Evolutionary conservation across 2,797 vertebrate species (phyloP).

Genomic region (Petrocephalus sullivani): DNA sequence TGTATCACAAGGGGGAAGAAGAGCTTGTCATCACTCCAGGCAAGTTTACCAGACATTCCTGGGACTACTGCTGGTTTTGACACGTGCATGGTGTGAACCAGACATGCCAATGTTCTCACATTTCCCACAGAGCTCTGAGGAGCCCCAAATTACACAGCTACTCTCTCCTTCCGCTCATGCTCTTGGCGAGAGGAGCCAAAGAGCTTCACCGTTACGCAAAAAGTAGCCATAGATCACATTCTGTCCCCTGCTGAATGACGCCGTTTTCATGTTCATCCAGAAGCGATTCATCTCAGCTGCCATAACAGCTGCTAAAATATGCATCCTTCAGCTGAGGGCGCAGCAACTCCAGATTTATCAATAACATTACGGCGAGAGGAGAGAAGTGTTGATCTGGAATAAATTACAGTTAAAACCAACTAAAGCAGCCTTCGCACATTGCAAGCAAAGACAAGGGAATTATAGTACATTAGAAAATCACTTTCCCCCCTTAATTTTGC

Average conservation of each 20-base stretch:
- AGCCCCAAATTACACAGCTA: background rate
- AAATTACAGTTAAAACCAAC: slow-evolving; percentile 8
- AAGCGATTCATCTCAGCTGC: background rate
- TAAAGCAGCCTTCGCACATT: background rate
- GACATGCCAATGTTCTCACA: background rate
- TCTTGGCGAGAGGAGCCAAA: background rate
- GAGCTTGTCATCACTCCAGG: background rate
- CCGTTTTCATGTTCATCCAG: background rate
- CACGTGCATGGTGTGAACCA: background rate
- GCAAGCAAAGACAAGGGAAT: background rate
- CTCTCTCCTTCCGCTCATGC: background rate
- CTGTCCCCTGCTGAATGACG: background rate
- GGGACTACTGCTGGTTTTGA: background rate
- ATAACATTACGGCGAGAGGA: background rate
- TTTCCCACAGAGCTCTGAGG: background rate
- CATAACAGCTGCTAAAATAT: slow-evolving; percentile 2
- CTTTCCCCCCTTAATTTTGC: background rate
- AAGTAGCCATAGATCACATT: background rate
- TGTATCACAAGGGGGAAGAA: background rate
- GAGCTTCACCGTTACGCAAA: background rate
- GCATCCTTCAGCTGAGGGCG: background rate
- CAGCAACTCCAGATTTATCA: background rate
- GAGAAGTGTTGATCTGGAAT: slow-evolving; percentile 9
- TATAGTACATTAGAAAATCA: background rate
- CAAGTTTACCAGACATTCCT: background rate